Percentiles rank a stretch among this genome's conserved stretches.
Conservation (phyloP, 2,797 vertebrate genomes). For the Cyprinella venusta region DNA sequence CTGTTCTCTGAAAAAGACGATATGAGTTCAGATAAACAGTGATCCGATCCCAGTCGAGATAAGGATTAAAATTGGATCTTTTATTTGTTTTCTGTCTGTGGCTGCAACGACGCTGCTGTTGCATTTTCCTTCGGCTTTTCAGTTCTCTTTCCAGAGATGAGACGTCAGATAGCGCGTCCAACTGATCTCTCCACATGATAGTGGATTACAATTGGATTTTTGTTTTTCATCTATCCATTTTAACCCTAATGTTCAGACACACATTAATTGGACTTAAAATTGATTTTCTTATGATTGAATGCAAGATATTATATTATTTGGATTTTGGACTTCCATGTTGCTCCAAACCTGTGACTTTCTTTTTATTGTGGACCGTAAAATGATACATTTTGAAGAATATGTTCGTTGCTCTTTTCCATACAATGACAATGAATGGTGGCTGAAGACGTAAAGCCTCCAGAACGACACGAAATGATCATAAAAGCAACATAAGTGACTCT, state of each 20-base stretch:
- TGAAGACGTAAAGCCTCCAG: not conserved
- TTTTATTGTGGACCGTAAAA: not conserved
- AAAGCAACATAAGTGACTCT: not conserved
- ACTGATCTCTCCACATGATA: constrained; percentile 78
- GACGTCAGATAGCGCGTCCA: constrained; percentile 75
- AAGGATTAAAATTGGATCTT: constrained; percentile 83
- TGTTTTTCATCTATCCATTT: constrained; percentile 72
- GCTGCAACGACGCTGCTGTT: constrained; percentile 70
- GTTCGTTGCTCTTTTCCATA: not conserved
- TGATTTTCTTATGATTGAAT: constrained; percentile 57
- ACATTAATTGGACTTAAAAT: constrained; percentile 61
- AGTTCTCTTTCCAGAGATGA: constrained; percentile 79
- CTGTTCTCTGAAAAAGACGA: constrained; percentile 79
- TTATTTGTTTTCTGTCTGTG: constrained; percentile 82
- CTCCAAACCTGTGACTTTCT: not conserved
- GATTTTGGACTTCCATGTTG: not conserved
- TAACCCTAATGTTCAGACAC: constrained; percentile 71
- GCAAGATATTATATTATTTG: constrained; percentile 67
- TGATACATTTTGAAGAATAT: not conserved
- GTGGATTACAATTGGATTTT: constrained; percentile 77
- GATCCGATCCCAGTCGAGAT: constrained; percentile 81
- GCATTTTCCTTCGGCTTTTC: constrained; percentile 73
- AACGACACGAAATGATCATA: not conserved
- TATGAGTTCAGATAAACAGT: constrained; percentile 78
- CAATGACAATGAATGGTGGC: not conserved